phyloP scores from a whole-genome alignment of 2,888 invertebrate species.

The Trichogramma evanescens region DNA sequence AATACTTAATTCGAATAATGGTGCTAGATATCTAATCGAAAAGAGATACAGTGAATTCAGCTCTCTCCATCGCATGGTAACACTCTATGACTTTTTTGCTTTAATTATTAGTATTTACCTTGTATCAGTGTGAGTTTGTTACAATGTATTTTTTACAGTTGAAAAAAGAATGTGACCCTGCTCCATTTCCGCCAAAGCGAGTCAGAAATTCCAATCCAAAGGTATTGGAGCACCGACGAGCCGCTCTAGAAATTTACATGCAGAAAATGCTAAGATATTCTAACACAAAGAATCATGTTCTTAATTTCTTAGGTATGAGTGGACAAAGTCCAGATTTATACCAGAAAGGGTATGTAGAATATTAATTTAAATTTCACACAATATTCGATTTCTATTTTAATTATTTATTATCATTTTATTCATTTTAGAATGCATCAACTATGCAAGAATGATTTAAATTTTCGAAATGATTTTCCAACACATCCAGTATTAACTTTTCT shows the following conservation, averaged over 20 bases:
- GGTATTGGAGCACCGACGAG: conserved; percentile 53
- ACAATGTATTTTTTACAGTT: conserved; percentile 38
- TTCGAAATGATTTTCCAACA: not conserved
- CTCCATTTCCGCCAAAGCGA: conserved; percentile 56
- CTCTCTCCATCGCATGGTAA: conserved; percentile 52
- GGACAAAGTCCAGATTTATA: conserved; percentile 25
- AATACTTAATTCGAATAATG: conserved; percentile 39
- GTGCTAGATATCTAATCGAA: conserved; percentile 46
- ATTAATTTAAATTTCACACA: not conserved
- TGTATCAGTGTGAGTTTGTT: not conserved
- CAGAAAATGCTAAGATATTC: conserved; percentile 50
- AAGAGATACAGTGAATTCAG: conserved; percentile 56
- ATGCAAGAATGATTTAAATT: conserved; percentile 22
- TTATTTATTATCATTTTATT: not conserved
- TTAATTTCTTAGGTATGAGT: conserved; percentile 48
- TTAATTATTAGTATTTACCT: not conserved
- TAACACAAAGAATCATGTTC: conserved; percentile 46
- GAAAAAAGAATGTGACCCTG: conserved; percentile 50
- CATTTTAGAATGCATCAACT: conserved; percentile 30
- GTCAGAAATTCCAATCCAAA: conserved; percentile 54
- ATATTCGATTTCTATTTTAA: not conserved
- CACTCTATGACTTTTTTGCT: not conserved
- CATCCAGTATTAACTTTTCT: conserved; percentile 44
- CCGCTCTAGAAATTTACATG: conserved; percentile 51
- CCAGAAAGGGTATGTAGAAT: conserved; percentile 30